These are phyloP conservation scores for Lasioglossum villosulum DNA, from an alignment of 2,888 invertebrate genomes.

Conservation along the genomic window DNA sequence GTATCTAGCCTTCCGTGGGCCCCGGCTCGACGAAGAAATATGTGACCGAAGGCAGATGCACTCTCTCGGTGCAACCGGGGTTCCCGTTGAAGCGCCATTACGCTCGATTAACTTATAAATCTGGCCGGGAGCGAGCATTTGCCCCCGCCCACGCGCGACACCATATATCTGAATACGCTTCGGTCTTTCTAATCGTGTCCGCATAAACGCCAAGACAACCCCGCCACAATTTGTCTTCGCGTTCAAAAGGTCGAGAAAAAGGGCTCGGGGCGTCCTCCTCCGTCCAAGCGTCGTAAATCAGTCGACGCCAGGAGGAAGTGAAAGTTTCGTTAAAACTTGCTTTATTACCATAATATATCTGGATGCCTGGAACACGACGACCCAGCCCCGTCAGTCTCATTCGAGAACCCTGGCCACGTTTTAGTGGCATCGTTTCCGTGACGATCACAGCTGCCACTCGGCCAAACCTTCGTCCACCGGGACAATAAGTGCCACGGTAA, in stretches of 20 bases:
- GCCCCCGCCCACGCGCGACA: conserved; percentile 40
- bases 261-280: background rate
- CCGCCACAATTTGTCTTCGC: conserved; percentile 41
- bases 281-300: conserved; percentile 25
- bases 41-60: conserved; percentile 29
- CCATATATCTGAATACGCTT: conserved; percentile 1
- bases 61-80: conserved; percentile 7
- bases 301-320: conserved; percentile 32
- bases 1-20: conserved; percentile 40
- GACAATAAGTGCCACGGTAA: background rate
- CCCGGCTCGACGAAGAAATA: conserved; percentile 44
- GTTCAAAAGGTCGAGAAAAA: background rate
- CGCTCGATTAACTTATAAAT: conserved; percentile 62
- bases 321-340: conserved; percentile 45
- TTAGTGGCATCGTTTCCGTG: conserved; percentile 15
- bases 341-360: conserved; percentile 28
- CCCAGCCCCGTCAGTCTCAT: background rate
- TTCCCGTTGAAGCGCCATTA: conserved; percentile 40
- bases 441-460: background rate
- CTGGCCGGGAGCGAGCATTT: conserved; percentile 39
- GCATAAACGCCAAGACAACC: conserved; percentile 16
- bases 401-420: conserved; percentile 15
- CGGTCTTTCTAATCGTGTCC: conserved; percentile 9
- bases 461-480: background rate
- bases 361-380: conserved; percentile 7